These are phyloP conservation scores for Tetrao urogallus DNA, from an alignment of 2,113 vertebrate species.

Conservation along the genomic window DNA sequence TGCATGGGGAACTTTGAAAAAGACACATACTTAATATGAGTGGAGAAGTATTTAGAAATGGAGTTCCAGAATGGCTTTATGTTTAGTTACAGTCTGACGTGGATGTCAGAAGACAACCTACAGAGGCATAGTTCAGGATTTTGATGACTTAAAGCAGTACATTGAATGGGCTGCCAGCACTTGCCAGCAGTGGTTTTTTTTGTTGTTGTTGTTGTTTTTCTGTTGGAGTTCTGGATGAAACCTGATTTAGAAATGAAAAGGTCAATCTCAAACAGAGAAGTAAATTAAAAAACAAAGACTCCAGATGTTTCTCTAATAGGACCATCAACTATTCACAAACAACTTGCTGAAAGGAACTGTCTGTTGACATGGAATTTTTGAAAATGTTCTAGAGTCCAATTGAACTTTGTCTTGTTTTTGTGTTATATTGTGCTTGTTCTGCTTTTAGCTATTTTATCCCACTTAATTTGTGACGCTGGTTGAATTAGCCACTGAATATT, in stretches of 20 bases:
- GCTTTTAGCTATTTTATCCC: background rate
- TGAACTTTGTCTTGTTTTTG: background rate
- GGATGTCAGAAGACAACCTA: background rate
- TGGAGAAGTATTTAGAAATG: background rate
- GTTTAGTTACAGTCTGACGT: rapidly evolving
- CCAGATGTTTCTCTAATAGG: constrained; percentile 55
- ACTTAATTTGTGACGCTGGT: background rate
- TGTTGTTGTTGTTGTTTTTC: background rate
- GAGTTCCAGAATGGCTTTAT: background rate
- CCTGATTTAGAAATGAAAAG: constrained; percentile 35
- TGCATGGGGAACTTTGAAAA: background rate
- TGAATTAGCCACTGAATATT: background rate
- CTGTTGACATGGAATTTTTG: constrained; percentile 41
- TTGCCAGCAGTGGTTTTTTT: background rate
- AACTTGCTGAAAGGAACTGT: constrained; percentile 50
- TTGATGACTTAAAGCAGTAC: background rate
- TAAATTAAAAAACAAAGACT: constrained; percentile 34
- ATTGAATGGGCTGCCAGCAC: background rate
- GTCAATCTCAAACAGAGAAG: constrained; percentile 22
- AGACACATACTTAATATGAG: background rate
- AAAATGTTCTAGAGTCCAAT: constrained; percentile 39
- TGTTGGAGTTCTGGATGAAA: background rate
- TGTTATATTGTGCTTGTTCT: background rate
- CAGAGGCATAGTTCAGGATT: rapidly evolving
- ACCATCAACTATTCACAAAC: constrained; percentile 43